These are phyloP conservation scores for Eolophus roseicapilla DNA, from an alignment of 2,113 vertebrate genomes.

Conservation along the genomic window DNA sequence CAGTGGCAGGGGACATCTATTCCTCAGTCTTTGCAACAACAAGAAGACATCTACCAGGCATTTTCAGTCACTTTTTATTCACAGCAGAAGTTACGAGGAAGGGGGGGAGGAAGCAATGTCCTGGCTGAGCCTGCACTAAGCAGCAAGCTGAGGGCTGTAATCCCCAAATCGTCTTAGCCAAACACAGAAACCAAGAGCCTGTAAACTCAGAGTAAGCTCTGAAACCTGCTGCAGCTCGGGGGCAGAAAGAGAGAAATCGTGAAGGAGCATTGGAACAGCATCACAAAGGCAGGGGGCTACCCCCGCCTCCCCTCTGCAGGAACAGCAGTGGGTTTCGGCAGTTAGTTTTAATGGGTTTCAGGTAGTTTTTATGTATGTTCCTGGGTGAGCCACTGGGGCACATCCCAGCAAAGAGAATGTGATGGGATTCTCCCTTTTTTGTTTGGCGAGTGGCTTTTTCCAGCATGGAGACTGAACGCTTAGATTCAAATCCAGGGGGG, in stretches of 20 bases:
- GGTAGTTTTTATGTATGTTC: background rate
- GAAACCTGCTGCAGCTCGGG: background rate
- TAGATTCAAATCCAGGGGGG: background rate
- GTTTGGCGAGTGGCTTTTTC: background rate
- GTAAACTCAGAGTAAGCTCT: background rate
- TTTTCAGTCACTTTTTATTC: background rate
- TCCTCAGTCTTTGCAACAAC: background rate
- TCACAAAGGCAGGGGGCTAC: background rate
- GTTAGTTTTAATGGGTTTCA: background rate
- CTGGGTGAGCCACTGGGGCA: background rate
- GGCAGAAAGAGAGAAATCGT: background rate
- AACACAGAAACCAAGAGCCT: background rate
- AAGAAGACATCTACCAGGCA: rapidly evolving
- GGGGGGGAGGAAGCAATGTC: background rate
- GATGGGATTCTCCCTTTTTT: background rate
- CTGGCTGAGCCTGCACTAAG: background rate
- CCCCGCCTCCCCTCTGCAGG: no score
- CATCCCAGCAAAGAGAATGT: background rate
- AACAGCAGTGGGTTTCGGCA: background rate
- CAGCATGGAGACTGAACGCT: background rate
- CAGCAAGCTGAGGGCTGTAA: slow-evolving; percentile 17
- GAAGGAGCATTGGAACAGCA: no score
- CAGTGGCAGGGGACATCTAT: background rate
- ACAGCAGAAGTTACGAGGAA: background rate
- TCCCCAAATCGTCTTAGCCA: slow-evolving; percentile 31